Evolutionary conservation across 2,888 invertebrate species (phyloP), one percentile per base, ranked within the genome.

Genomic region (Limenitis camilla): DNA sequence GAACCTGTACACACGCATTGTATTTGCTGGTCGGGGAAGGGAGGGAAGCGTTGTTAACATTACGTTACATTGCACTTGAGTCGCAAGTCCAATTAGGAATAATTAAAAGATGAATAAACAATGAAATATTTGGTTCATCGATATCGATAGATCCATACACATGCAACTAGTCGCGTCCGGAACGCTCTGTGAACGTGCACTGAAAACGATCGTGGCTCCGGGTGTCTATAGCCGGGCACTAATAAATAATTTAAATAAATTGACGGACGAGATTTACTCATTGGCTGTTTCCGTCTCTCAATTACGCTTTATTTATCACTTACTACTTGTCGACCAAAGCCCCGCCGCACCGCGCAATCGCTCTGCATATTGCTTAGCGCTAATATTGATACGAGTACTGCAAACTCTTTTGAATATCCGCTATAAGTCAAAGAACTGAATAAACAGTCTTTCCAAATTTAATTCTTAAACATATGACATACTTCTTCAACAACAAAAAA

Each of bases 181-280:
- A 70, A 69, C 66, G 61, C 73, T 72, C 76, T 78, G 81, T 77
- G 81, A 82, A 79, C 80, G 75, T 64, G 67, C 70, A 67, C 77
- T 77, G 79, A 76, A 81, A 81, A 71, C 80, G 83, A 84, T 82
- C 82, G 74, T 76, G 78, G 58, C 60, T 60, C 69, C 81, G 83
- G 84, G 86, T 86, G 85, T 86, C 86, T 85, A 86, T 86, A 83
- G 80, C 81, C 76, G 78, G 74, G 73, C 85, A 86, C 86, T 87
- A 87, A 87, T 87, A 87, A 87, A 87, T 87, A 84, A 87, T 87
- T 87, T 86, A 82, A 87, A 86, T 83, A 86, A 87, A 87, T 87
- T 87, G 87, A 86, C 86, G 85, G 86, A 84, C 84, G 87, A 85
- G 86, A 87, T 87, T 87, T 87, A 86, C 85, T 87, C 84, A 87